phyloP scores from a whole-genome alignment of 2,888 invertebrate species.

The Ormia ochracea region DNA sequence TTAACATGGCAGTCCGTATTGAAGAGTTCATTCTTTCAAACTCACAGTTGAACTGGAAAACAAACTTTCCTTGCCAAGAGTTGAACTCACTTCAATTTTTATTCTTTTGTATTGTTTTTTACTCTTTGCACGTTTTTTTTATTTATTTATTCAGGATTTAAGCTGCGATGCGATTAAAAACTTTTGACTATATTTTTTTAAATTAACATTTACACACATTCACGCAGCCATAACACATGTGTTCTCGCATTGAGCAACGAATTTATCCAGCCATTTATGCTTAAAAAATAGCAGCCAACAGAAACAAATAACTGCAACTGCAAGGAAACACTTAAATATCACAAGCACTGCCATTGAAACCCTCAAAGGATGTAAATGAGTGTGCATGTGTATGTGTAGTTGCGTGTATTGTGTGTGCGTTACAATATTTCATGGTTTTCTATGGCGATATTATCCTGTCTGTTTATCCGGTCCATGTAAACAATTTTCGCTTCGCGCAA shows the following conservation, averaged over 20 bases:
- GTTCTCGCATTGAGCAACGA: not conserved
- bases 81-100: not conserved
- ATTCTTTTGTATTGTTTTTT: no score
- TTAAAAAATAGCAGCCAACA: not conserved
- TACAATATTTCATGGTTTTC: constrained; percentile 45
- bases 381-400: not conserved
- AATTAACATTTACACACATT: constrained; percentile 12
- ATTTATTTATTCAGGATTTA: not conserved
- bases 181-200: constrained; percentile 21
- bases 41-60: no score
- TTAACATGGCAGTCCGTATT: no score
- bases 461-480: constrained; percentile 37
- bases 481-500: constrained; percentile 11
- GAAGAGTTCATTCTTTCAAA: no score
- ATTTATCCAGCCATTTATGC: not conserved
- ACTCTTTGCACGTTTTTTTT: not conserved
- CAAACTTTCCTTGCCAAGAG: not conserved
- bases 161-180: constrained; percentile 21
- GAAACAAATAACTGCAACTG: not conserved
- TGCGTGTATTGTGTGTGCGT: not conserved
- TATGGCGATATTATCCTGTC: constrained; percentile 37
- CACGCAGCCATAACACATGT: not conserved
- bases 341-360: constrained; percentile 5
- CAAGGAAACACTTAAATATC: constrained; percentile 21
- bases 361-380: not conserved